Conservation (phyloP, 1,140 invertebrate species). For the Batillaria attramentaria region DNA sequence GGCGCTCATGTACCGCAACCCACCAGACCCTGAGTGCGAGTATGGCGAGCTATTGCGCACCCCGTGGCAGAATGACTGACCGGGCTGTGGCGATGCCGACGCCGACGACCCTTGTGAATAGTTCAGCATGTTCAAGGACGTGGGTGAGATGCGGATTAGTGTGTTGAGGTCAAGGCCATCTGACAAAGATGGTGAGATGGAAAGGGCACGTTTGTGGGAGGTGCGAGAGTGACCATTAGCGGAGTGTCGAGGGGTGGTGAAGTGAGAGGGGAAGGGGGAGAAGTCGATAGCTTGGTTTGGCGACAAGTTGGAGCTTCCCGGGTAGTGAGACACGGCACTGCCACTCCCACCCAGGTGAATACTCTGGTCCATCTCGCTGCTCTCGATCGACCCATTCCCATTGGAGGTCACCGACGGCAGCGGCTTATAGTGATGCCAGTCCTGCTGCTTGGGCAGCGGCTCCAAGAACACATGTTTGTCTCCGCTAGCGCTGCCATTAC, state of each 20-base stretch:
- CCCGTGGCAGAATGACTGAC: conserved; percentile 89
- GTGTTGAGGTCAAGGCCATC: conserved; percentile 92
- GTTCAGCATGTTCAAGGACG: conserved; percentile 92
- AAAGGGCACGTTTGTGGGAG: conserved; percentile 86
- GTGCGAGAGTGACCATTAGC: conserved; percentile 56
- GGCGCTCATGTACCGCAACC: conserved; percentile 53
- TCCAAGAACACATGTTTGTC: conserved; percentile 62
- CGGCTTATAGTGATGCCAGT: conserved; percentile 60
- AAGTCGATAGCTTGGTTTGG: conserved; percentile 63
- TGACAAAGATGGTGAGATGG: conserved; percentile 91
- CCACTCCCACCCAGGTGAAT: conserved; percentile 40
- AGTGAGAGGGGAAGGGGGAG: conserved; percentile 58
- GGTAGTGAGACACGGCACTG: conserved; percentile 41
- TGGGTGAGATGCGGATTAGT: conserved; percentile 95
- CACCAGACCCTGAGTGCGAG: conserved; percentile 46
- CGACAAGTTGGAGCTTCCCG: conserved; percentile 58
- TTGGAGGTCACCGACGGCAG: conserved; percentile 47
- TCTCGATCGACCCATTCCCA: conserved; percentile 42
- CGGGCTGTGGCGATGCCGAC: conserved; percentile 55
- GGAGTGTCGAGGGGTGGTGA: conserved; percentile 66
- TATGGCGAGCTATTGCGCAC: conserved; percentile 80
- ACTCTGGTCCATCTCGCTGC: conserved; percentile 44
- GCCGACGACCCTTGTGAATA: conserved; percentile 80
- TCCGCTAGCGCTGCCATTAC: conserved; percentile 37
- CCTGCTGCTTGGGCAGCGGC: conserved; percentile 57